These are phyloP conservation scores for Numenius arquata DNA, from an alignment of 2,113 vertebrate genomes.

Conservation along the genomic window DNA sequence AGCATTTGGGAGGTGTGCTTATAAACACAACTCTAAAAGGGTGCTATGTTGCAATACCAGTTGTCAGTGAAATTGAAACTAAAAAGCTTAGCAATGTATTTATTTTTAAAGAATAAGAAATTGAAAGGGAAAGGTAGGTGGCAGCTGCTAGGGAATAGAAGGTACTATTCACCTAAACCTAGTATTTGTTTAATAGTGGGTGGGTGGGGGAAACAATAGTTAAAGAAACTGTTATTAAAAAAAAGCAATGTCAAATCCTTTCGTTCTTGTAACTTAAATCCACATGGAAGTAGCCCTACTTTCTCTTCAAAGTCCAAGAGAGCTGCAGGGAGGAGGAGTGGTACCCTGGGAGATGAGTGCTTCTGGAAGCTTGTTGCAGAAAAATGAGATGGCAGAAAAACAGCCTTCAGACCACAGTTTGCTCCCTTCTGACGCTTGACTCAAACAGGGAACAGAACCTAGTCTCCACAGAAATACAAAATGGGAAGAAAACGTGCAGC, in stretches of 20 bases:
- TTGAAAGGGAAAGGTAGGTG: neutral
- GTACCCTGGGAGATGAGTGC: neutral
- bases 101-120: neutral
- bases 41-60: neutral
- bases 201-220: neutral
- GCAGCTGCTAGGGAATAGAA: neutral
- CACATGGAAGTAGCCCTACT: neutral
- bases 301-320: neutral
- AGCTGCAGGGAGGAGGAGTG: neutral
- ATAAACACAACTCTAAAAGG: neutral
- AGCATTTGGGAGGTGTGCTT: neutral
- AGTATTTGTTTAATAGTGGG: neutral
- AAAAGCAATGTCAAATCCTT: neutral
- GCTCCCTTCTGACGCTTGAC: neutral
- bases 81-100: neutral
- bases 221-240: neutral
- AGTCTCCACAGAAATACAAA: neutral
- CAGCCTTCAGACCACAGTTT: neutral
- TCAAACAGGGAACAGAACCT: neutral
- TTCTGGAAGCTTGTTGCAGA: conserved; percentile 11
- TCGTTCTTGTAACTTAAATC: neutral
- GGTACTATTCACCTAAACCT: neutral
- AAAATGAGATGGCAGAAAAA: conserved; percentile 1
- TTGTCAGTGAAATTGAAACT: conserved; percentile 23
- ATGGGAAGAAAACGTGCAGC: neutral